phyloP scores from a whole-genome alignment of 2,113 vertebrate genomes.

The Dipodomys stephensi region DNA sequence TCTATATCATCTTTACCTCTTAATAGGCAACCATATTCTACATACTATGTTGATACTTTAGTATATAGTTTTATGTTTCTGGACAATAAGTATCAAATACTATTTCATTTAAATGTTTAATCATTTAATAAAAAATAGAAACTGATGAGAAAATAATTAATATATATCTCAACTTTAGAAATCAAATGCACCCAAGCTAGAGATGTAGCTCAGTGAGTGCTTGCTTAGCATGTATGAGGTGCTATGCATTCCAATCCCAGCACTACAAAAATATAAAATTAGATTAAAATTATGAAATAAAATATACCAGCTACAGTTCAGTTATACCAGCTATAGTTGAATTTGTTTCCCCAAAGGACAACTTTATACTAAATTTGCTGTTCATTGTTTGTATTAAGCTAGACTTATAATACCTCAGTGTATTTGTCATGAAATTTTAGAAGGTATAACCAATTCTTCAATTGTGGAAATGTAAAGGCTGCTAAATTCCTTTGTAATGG shows the following conservation, averaged over 20 bases:
- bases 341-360: background rate
- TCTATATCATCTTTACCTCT: background rate
- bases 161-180: background rate
- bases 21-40: background rate
- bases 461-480: background rate
- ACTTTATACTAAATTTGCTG: background rate
- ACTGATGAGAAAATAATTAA: background rate
- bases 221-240: too few relatives aligned
- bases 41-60: background rate
- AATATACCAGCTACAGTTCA: background rate
- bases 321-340: background rate
- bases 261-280: background rate
- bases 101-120: constrained; percentile 27
- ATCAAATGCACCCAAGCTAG: background rate
- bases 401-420: background rate
- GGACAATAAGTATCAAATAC: background rate
- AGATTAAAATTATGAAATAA: background rate
- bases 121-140: constrained; percentile 19
- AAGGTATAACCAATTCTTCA: background rate
- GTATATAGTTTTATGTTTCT: background rate
- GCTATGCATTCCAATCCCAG: background rate
- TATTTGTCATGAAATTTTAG: background rate
- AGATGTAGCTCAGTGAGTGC: background rate
- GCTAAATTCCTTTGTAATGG: background rate
- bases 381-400: background rate